Evolutionary conservation across 2,113 vertebrate species (phyloP).

Genomic region (Megalops atlanticus): DNA sequence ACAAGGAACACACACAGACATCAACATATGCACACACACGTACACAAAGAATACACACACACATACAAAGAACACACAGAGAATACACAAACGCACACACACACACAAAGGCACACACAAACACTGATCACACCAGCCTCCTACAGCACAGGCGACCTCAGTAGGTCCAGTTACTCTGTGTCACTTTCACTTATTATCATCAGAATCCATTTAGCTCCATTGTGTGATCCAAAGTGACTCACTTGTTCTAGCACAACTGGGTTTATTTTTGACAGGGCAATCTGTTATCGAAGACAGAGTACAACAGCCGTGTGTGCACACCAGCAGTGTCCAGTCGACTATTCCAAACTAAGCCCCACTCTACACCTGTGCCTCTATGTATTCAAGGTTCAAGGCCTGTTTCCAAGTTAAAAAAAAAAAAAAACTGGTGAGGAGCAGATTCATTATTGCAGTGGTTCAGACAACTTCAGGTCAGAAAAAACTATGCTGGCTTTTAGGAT

Average conservation of each 20-base stretch:
- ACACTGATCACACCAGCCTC: no score
- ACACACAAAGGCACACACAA: constrained; percentile 19
- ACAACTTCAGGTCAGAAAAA: no score
- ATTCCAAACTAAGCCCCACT: no score
- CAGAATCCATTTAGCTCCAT: constrained; percentile 16
- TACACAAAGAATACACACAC: constrained; percentile 23
- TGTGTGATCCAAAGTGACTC: constrained; percentile 8
- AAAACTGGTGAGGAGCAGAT: no score
- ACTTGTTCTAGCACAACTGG: background rate
- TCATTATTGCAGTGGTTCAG: no score
- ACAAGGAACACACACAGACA: no score
- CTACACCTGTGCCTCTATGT: no score
- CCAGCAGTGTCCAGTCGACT: background rate
- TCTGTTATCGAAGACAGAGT: background rate
- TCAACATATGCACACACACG: background rate
- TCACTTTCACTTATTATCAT: constrained; percentile 10
- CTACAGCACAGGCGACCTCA: constrained; percentile 1
- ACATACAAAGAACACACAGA: no score
- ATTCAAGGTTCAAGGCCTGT: no score
- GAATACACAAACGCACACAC: background rate
- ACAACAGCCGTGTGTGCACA: background rate
- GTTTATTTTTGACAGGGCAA: constrained; percentile 10
- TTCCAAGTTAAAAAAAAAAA: no score
- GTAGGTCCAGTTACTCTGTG: background rate
- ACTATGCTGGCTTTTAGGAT: no score